A percentile compares a stretch with the other conserved stretches of the same genome.
phyloP scores from a whole-genome alignment of 2,888 invertebrate species.

The Oligia strigilis region DNA sequence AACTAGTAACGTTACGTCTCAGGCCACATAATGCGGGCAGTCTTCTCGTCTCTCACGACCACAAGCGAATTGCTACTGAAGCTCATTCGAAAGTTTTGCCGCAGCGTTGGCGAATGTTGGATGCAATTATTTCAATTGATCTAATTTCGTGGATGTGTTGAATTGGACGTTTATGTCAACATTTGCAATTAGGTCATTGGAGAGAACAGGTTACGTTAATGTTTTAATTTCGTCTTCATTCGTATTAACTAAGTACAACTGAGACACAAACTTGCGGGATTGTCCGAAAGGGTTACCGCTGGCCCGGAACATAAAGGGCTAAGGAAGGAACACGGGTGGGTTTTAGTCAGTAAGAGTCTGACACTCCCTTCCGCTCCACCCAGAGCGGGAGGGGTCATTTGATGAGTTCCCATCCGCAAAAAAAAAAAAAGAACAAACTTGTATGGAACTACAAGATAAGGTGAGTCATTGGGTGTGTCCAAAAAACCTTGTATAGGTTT shows the following conservation, averaged over 20 bases:
- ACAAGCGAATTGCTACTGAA: slow-evolving; percentile 59
- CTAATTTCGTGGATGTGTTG: slow-evolving; percentile 47
- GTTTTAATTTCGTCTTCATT: neutral
- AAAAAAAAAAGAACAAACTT: too few relatives aligned
- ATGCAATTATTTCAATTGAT: slow-evolving; percentile 59
- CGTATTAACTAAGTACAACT: neutral
- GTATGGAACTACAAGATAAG: too few relatives aligned
- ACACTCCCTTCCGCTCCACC: too few relatives aligned
- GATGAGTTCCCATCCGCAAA: too few relatives aligned
- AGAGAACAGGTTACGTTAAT: neutral
- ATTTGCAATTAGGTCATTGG: slow-evolving; percentile 26
- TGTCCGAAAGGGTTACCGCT: too few relatives aligned
- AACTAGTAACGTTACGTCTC: slow-evolving; percentile 41
- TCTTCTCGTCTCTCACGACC: slow-evolving; percentile 56
- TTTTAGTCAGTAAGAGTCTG: too few relatives aligned
- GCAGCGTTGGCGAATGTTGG: slow-evolving; percentile 50
- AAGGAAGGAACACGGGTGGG: too few relatives aligned
- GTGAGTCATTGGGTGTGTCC: neutral
- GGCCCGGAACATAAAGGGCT: too few relatives aligned
- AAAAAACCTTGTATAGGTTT: neutral
- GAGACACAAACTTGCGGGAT: too few relatives aligned
- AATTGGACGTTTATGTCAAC: slow-evolving; percentile 31
- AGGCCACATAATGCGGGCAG: slow-evolving; percentile 64
- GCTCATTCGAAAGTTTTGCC: slow-evolving; percentile 63
- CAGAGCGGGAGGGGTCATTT: too few relatives aligned